A percentile compares a stretch with the other conserved stretches of the same genome.
These are phyloP conservation scores for Pandemis corylana DNA, from an alignment of 2,888 invertebrate genomes.

Conservation along the genomic window DNA sequence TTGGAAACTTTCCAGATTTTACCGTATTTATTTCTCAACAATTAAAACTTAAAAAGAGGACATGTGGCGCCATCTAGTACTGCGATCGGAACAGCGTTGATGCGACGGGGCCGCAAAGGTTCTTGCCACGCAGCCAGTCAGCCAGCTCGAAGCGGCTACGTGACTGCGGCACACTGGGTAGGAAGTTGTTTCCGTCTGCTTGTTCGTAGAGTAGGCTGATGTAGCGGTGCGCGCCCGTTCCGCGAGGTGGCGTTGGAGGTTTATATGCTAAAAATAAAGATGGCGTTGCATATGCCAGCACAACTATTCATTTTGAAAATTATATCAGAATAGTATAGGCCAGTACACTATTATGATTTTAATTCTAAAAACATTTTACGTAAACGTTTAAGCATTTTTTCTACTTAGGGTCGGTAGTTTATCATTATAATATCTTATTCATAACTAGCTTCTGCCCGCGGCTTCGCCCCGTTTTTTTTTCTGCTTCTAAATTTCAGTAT, in stretches of 20 bases:
- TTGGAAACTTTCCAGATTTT: background rate
- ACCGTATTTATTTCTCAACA: background rate
- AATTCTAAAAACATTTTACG: no score
- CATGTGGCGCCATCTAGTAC: conserved; percentile 69
- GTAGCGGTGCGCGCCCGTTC: conserved; percentile 77
- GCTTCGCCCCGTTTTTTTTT: no score
- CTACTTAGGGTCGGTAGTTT: no score
- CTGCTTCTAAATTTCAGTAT: no score
- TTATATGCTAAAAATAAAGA: conserved; percentile 65
- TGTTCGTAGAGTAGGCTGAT: conserved; percentile 75
- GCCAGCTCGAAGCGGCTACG: conserved; percentile 68
- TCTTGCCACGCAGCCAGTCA: conserved; percentile 75
- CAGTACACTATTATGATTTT: no score
- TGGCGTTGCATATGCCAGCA: conserved; percentile 3
- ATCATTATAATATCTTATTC: no score
- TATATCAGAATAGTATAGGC: no score
- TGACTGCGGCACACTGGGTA: conserved; percentile 68
- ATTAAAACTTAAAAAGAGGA: conserved; percentile 7
- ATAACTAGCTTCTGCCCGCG: no score
- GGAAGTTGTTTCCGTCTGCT: conserved; percentile 74
- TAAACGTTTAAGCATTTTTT: no score
- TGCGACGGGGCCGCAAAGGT: conserved; percentile 75
- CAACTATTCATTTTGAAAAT: no score
- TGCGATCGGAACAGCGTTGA: conserved; percentile 69
- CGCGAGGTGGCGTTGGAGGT: conserved; percentile 78